Evolutionary conservation across 2,113 vertebrate species (phyloP), one percentile per base, ranked within the genome.

Genomic region (Platysteira castanea): DNA sequence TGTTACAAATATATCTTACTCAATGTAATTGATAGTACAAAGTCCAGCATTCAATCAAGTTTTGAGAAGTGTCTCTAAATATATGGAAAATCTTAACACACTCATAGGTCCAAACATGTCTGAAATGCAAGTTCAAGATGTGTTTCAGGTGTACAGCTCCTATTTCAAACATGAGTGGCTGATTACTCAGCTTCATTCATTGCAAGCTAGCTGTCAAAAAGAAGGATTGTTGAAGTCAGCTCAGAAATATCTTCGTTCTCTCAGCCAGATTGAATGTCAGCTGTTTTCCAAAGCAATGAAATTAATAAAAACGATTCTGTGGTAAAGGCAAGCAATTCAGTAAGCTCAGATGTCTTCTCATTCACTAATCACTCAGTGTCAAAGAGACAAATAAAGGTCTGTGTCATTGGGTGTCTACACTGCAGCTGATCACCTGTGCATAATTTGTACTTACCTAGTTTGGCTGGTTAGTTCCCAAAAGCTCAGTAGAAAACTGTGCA

Each of bases 181-280:
- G 86, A 94, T 95, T 93, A 92, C 44, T 81, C 71, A 87, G 64
- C 24, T 87, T 93, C 80, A 84, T 92, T 96, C 91, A 92, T 54
- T 89, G 35, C 56, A 87, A 93, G n/a, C 15, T 68, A 78, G 60
- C 52, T 95, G 93, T 97, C 91, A 95, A 56, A 90, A 91, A 92
- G 89, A 96, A 90, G 71, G 73, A 95, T 75, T 84, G 42, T 46
- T 67, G 39, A 89, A 96, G 69, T 87, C 64, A 81, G 15, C 68
- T 92, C 56, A 82, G 86, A 92, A 97, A 87, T 91, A 81, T 86
- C 88, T 81, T 68, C 31, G 35, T 91, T 95, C n/a, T 92, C 56
- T 78, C 64, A 78, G 47, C 13, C 80, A 95, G 77, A 84, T 39
- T 84, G 80, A 92, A 82, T 71, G 84, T 95, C 89, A 95, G 73